A percentile compares a stretch with the other conserved stretches of the same genome.
These are phyloP conservation scores for Drosophila cracens DNA, from an alignment of 2,888 invertebrate species.

Conservation along the genomic window DNA sequence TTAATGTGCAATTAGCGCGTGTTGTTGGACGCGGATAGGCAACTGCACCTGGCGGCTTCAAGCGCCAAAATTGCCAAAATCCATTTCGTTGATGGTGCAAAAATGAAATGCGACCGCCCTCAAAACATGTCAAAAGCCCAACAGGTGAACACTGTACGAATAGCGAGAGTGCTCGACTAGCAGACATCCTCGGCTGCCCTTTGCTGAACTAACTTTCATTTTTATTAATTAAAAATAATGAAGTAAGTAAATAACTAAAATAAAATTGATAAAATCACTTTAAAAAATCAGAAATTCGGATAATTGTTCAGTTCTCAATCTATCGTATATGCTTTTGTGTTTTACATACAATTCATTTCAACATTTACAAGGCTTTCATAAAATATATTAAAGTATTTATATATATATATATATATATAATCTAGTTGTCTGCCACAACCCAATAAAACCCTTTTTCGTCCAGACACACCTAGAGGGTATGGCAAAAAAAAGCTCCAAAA, in stretches of 20 bases:
- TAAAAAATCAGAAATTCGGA: accelerated
- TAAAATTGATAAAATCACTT: not conserved
- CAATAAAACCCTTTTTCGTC: not conserved
- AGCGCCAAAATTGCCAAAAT: slow-evolving; percentile 31
- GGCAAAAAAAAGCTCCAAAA: not conserved
- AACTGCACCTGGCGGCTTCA: slow-evolving; percentile 6
- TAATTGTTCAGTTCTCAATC: not conserved
- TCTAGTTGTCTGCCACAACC: not conserved
- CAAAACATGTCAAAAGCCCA: slow-evolving; percentile 17
- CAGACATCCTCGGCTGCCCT: slow-evolving; percentile 3
- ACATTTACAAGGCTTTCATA: not conserved
- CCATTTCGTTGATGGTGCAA: slow-evolving; percentile 36
- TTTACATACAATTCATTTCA: not conserved
- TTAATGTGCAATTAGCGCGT: slow-evolving; percentile 70
- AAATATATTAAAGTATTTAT: not conserved
- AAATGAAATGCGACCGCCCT: slow-evolving; percentile 55
- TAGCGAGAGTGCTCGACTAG: not conserved
- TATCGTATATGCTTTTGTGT: not conserved
- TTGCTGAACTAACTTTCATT: not conserved
- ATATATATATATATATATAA: not conserved
- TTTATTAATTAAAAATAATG: not conserved
- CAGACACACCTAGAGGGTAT: slow-evolving; percentile 22
- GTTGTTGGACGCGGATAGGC: slow-evolving; percentile 17
- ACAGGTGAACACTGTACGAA: not conserved
- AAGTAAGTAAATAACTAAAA: too few species aligned